These are phyloP conservation scores for Perodicticus potto DNA, from an alignment of 2,797 vertebrate species.

Conservation along the genomic window DNA sequence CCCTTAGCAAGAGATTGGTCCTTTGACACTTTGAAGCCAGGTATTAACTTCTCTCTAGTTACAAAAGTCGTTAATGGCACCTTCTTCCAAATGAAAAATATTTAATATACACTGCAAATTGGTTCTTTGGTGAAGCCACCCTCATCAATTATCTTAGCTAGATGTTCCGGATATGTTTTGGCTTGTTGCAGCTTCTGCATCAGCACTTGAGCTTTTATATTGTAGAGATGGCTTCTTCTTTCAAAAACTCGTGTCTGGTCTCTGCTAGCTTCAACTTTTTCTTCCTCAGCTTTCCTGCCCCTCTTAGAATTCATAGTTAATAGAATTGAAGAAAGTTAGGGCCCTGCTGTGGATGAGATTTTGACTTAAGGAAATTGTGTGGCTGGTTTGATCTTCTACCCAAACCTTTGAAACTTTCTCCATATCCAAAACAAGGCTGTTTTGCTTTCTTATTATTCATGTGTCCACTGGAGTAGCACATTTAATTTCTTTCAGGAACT, in stretches of 20 bases:
- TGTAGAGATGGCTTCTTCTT: background rate
- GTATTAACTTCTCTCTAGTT: background rate
- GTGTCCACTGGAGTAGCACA: background rate
- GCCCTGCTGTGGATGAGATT: background rate
- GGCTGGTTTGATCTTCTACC: background rate
- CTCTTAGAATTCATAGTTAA: background rate
- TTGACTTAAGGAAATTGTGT: background rate
- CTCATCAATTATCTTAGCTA: background rate
- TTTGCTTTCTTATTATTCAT: background rate
- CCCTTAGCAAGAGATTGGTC: no score
- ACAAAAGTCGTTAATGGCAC: background rate
- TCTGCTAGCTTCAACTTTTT: background rate
- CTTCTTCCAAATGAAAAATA: background rate
- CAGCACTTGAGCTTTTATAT: background rate
- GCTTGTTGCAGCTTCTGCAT: background rate
- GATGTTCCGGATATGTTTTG: background rate
- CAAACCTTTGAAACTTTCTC: background rate
- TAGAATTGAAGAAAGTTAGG: background rate
- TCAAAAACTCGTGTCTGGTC: background rate
- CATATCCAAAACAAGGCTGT: background rate
- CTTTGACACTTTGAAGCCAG: background rate
- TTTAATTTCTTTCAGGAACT: background rate
- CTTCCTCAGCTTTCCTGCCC: background rate
- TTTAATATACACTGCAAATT: background rate
- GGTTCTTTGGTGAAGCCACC: background rate